Conservation (phyloP, 1,140 invertebrate species). For the Leucophenga varia region DNA sequence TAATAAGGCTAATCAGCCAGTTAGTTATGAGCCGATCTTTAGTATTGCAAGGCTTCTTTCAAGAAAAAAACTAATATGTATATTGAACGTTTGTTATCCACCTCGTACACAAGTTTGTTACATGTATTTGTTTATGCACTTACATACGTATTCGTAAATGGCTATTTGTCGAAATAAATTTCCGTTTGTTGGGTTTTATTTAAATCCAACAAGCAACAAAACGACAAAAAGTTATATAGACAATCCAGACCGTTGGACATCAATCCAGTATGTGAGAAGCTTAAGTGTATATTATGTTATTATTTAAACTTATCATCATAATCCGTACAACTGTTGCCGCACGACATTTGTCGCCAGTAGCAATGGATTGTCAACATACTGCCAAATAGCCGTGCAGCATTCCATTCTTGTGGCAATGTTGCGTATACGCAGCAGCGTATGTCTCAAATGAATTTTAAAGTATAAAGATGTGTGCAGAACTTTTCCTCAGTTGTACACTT, state of each 20-base stretch:
- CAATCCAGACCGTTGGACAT: conserved; percentile 9
- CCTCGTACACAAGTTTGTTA: no score
- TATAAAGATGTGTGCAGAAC: conserved; percentile 20
- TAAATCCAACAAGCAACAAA: conserved; percentile 31
- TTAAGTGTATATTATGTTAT: conserved; percentile 55
- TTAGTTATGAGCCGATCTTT: no score
- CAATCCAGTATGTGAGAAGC: conserved; percentile 29
- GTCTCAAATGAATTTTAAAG: conserved; percentile 37
- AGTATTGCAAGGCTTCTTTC: no score
- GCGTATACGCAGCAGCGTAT: conserved; percentile 11
- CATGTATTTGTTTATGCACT: no score
- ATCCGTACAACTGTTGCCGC: no score
- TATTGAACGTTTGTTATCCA: no score
- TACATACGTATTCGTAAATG: conserved; percentile 40
- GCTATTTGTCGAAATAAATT: conserved; percentile 53
- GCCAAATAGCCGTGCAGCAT: conserved; percentile 19
- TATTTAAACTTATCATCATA: conserved; percentile 45
- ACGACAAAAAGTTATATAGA: conserved; percentile 5
- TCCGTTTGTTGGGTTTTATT: conserved; percentile 38
- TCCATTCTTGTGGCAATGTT: conserved; percentile 1
- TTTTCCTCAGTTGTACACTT: conserved; percentile 42
- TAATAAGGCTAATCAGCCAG: no score
- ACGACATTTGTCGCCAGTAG: conserved; percentile 47
- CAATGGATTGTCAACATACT: conserved; percentile 47
- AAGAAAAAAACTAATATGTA: no score